phyloP scores from a whole-genome alignment of 1,140 invertebrate species.

The Hycleus phaleratus region DNA sequence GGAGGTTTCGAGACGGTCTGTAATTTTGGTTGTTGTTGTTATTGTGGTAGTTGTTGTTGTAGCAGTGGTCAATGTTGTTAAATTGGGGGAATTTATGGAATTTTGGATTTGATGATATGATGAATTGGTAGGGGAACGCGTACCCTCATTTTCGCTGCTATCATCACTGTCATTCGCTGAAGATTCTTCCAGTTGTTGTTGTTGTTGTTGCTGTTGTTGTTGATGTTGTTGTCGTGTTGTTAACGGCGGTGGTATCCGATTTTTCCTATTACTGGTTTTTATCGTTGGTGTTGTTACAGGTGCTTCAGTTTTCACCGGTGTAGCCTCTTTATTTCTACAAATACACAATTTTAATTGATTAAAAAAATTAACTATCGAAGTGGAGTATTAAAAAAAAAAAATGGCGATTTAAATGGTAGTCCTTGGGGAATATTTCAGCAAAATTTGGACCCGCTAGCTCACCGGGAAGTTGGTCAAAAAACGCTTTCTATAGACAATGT shows the following conservation, averaged over 20 bases:
- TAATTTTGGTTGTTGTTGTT: background rate
- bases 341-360: background rate
- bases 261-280: slow-evolving; percentile 16
- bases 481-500: too few species aligned
- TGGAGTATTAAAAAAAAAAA: too few species aligned
- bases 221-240: background rate
- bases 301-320: slow-evolving; percentile 7
- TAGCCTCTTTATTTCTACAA: slow-evolving; percentile 21
- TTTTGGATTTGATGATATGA: slow-evolving; percentile 36
- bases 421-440: too few species aligned
- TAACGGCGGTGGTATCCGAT: slow-evolving; percentile 8
- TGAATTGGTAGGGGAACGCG: slow-evolving; percentile 36
- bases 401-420: too few species aligned
- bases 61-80: slow-evolving; percentile 12
- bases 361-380: too few species aligned
- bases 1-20: slow-evolving; percentile 50
- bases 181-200: slow-evolving; percentile 12
- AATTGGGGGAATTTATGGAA: slow-evolving; percentile 5
- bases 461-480: too few species aligned
- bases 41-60: slow-evolving; percentile 16
- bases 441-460: too few species aligned
- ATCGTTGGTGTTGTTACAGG: slow-evolving; percentile 8
- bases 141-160: slow-evolving; percentile 38
- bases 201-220: slow-evolving; percentile 30
- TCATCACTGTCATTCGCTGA: slow-evolving; percentile 31